Evolutionary conservation across 2,888 invertebrate species (phyloP).

Genomic region (Cryptosula pallasiana): DNA sequence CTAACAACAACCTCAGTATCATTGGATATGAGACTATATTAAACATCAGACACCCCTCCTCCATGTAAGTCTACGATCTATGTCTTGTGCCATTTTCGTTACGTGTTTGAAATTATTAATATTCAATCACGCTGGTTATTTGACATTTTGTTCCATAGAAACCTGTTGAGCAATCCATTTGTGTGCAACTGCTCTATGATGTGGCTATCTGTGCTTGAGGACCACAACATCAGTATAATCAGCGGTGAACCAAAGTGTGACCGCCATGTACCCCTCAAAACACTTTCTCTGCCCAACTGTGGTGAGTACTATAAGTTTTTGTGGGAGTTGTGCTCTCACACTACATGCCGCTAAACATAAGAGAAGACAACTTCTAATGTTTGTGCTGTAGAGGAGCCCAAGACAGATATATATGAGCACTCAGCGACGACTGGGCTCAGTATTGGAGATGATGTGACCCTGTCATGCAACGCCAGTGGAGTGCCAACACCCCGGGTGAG

Average conservation of each 20-base stretch:
- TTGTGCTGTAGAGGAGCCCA: not conserved
- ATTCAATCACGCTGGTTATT: too few species aligned
- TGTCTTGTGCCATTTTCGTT: not conserved
- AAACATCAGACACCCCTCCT: not conserved
- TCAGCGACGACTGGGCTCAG: not conserved
- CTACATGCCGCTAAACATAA: too few species aligned
- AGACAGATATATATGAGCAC: not conserved
- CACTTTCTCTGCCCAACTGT: not conserved
- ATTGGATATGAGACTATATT: constrained; percentile 6
- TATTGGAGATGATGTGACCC: not conserved
- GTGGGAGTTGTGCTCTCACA: too few species aligned
- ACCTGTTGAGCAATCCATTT: constrained; percentile 7
- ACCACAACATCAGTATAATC: not conserved
- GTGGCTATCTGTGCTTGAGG: not conserved
- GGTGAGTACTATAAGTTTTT: too few species aligned
- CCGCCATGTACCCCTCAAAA: not conserved
- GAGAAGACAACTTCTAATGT: too few species aligned
- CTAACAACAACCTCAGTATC: not conserved
- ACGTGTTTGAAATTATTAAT: not conserved
- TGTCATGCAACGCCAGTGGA: not conserved
- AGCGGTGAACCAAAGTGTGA: not conserved
- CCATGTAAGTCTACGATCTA: constrained; percentile 1
- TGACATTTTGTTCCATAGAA: not conserved
- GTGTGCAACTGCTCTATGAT: constrained; percentile 20
- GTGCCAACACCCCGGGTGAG: not conserved